A percentile compares a stretch with the other conserved stretches of the same genome.
Conservation (phyloP, 2,113 vertebrate species). For the Oreochromis spilurus region DNA sequence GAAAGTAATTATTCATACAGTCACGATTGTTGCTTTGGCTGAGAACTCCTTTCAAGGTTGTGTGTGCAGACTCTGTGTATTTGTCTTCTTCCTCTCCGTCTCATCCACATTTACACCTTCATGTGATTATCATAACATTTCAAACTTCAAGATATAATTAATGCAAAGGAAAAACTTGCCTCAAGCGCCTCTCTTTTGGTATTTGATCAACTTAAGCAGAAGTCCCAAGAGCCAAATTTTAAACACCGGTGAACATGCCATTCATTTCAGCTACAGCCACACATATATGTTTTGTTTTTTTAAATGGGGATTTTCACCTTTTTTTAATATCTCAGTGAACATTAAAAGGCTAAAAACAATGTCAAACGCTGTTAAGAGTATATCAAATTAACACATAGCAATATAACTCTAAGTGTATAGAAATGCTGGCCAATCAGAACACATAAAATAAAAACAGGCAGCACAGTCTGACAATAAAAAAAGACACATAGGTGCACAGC, state of each 20-base stretch:
- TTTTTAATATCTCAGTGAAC: neutral
- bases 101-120: neutral
- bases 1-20: neutral
- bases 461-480: neutral
- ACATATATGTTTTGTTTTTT: neutral
- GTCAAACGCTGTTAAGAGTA: neutral
- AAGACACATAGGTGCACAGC: neutral
- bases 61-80: neutral
- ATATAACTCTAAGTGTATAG: neutral
- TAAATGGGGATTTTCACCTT: neutral
- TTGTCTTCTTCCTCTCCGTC: neutral
- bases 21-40: neutral
- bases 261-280: neutral
- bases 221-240: neutral
- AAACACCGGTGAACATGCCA: neutral
- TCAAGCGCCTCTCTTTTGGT: neutral
- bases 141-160: neutral
- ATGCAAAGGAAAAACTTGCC: neutral
- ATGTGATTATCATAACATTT: neutral
- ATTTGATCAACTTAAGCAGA: neutral
- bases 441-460: neutral
- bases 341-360: neutral
- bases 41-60: neutral
- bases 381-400: neutral
- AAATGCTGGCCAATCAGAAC: neutral